These are phyloP conservation scores for Spondyliosoma cantharus DNA, from an alignment of 2,797 vertebrate genomes.

Conservation along the genomic window DNA sequence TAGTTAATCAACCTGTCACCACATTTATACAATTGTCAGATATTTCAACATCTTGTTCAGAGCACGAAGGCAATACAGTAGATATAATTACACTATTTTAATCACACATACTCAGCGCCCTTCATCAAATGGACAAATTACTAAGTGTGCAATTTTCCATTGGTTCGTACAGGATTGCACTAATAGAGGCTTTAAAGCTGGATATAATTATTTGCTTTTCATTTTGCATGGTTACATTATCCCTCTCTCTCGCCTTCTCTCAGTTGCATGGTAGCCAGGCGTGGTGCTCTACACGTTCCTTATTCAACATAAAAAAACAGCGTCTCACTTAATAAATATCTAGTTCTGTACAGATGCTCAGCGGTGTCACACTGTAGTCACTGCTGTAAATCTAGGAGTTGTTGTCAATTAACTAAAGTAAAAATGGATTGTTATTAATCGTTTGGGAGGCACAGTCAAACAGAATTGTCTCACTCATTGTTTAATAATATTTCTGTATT, in stretches of 20 bases:
- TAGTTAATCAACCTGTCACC: conserved; percentile 51
- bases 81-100: conserved; percentile 80
- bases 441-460: not conserved
- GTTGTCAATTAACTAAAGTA: too few relatives aligned
- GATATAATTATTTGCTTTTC: conserved; percentile 77
- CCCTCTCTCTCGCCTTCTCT: conserved; percentile 56
- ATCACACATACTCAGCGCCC: conserved; percentile 74
- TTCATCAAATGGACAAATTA: conserved; percentile 79
- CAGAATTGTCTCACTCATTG: not conserved
- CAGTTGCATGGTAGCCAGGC: conserved; percentile 35
- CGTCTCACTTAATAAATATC: conserved; percentile 45
- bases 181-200: conserved; percentile 77
- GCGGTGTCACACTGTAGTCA: conserved; percentile 33
- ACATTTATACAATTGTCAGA: conserved; percentile 44
- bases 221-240: conserved; percentile 71
- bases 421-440: too few relatives aligned
- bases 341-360: conserved; percentile 33
- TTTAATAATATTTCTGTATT: not conserved
- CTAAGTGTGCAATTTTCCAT: conserved; percentile 76
- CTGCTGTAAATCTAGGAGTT: conserved; percentile 32
- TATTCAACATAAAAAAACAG: conserved; percentile 39
- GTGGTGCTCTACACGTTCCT: conserved; percentile 20
- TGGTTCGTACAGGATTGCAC: conserved; percentile 68
- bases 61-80: conserved; percentile 67
- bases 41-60: conserved; percentile 54